phyloP scores from a whole-genome alignment of 2,888 invertebrate species.

The Drosophila percnosoma region DNA sequence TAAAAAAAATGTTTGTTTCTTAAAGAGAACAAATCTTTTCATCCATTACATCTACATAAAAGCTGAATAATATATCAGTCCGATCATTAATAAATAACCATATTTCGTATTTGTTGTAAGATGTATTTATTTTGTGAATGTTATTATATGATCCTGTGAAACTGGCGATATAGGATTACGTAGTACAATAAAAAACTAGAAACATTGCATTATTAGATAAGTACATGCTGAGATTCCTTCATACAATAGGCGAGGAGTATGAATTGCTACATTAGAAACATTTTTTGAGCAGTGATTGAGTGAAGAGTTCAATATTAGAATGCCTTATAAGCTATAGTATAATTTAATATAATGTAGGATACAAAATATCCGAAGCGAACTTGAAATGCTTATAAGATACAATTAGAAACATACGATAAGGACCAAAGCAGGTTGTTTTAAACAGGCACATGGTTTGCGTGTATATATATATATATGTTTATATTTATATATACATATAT shows the following conservation, averaged over 20 bases:
- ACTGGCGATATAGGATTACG: constrained; percentile 32
- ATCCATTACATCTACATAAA: not conserved
- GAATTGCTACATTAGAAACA: constrained; percentile 51
- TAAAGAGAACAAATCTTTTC: not conserved
- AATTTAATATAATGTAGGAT: constrained; percentile 27
- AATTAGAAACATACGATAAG: constrained; percentile 38
- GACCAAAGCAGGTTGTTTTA: constrained; percentile 34
- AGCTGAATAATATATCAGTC: not conserved
- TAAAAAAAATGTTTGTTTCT: not conserved
- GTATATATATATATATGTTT: not conserved
- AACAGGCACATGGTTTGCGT: constrained; percentile 47
- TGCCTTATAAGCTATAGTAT: constrained; percentile 24
- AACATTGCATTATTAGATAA: constrained; percentile 59
- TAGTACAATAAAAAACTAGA: constrained; percentile 52
- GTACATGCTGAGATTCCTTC: constrained; percentile 76
- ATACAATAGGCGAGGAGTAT: constrained; percentile 50
- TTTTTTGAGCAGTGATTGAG: constrained; percentile 68
- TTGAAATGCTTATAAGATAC: constrained; percentile 44
- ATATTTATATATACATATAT: not conserved
- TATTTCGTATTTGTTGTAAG: constrained; percentile 5
- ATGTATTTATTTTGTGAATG: constrained; percentile 36
- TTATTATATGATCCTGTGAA: constrained; percentile 31
- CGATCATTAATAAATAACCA: not conserved
- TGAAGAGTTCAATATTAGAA: constrained; percentile 36
- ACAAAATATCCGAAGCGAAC: constrained; percentile 33